Base-by-base conservation (phyloP, 2,888 invertebrate species). In the Odontothrips loti region DNA sequence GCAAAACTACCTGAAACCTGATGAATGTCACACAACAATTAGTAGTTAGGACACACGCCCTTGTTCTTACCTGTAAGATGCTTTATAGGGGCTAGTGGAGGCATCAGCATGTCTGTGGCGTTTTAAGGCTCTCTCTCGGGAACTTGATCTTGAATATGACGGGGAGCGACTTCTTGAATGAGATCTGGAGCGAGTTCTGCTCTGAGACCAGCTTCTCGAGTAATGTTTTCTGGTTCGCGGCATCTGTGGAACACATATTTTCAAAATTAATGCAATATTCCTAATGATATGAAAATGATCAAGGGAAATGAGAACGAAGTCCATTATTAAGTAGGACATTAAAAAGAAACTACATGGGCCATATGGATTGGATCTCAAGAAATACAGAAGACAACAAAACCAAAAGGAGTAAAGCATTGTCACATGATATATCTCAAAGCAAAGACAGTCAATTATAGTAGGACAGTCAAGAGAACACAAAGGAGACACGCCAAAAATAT, bases 61-160 rank as follows among this genome's bases (percentile, higher is more conserved):
- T 58, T 58, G 17, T 58, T 58, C 23, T 27, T 75, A 75, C 68
- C 68, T 75, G 27, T 75, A 75, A 12, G 68, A 75, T 27, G 68
- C 68, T 75, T 75, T 75, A 27, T 75, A 75, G 1, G 68, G 68
- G 9, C 68, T 75, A 12, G n/a, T 27, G 27, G 9, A 27, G 68
- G 27, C 27, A 27, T 75, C 68, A 23, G 23, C 68, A 23, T 75
- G 68, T n/a, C 68, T n/a, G 68, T 75, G 68, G 12, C 68, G 68
- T 75, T 75, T 75, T 27, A 75, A 27, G 68, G 68, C 68, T 75
- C 68, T 23, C 27, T 75, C 68, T 12, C 27, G 68, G 68, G 68
- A 75, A 27, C 68, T 75, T 8, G 68, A 75, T 27, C 68, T 75
- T 27, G 68, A 75, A 27, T 75, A 75, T 23, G 68, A 75, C 27